phyloP scores from a whole-genome alignment of 2,888 invertebrate genomes.

The Mongoloraphidia duomilia region DNA sequence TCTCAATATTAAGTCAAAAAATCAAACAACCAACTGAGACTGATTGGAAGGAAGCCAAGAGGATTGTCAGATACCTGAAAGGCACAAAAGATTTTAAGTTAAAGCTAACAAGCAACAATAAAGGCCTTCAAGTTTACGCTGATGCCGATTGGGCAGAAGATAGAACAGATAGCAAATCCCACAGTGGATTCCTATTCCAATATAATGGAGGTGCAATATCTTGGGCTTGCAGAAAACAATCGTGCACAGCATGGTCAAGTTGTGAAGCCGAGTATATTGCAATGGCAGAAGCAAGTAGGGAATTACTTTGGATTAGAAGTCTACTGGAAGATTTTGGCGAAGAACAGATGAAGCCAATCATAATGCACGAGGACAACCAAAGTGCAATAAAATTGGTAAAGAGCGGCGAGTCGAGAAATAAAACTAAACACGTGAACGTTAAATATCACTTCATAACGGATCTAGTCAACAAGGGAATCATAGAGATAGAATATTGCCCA shows the following conservation, averaged over 20 bases:
- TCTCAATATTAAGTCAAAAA: constrained; percentile 17
- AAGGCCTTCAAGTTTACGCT: constrained; percentile 19
- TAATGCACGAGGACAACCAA: constrained; percentile 12
- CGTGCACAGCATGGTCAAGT: constrained; percentile 13
- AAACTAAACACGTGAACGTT: too few relatives aligned
- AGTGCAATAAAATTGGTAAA: constrained; percentile 10
- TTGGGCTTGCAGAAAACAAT: constrained; percentile 20
- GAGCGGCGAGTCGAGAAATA: too few relatives aligned
- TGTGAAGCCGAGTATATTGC: too few relatives aligned
- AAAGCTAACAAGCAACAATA: constrained; percentile 6
- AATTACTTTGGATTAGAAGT: constrained; percentile 10
- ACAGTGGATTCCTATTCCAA: constrained; percentile 19
- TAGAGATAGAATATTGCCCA: too few relatives aligned
- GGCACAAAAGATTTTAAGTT: constrained; percentile 11
- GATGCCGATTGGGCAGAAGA: constrained; percentile 24
- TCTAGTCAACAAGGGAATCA: too few relatives aligned
- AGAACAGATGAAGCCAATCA: not conserved
- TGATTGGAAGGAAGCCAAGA: constrained; percentile 20
- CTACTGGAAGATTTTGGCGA: constrained; percentile 7
- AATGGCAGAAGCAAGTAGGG: constrained; percentile 13
- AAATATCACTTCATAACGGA: too few relatives aligned
- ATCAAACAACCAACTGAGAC: constrained; percentile 14
- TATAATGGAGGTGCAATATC: constrained; percentile 14
- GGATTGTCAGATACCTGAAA: constrained; percentile 17
- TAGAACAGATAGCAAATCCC: constrained; percentile 19